A percentile compares a stretch with the other conserved stretches of the same genome.
phyloP scores from a whole-genome alignment of 2,888 invertebrate genomes.

The Pseudanteris insignis region DNA sequence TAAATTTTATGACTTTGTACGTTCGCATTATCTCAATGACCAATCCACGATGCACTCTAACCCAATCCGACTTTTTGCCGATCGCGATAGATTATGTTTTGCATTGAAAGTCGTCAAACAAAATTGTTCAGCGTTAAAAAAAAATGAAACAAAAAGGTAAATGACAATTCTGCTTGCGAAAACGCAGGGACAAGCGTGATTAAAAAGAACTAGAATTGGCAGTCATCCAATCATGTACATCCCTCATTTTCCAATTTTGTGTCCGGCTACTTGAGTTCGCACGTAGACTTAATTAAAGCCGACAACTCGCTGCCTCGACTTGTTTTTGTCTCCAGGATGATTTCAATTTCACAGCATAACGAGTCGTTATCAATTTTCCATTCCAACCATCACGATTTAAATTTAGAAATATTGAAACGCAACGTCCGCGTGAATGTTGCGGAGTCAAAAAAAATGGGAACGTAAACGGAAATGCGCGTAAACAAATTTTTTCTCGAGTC shows the following conservation, averaged over 20 bases:
- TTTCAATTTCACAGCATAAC: constrained; percentile 23
- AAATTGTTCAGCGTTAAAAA: too few species aligned
- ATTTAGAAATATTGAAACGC: constrained; percentile 1
- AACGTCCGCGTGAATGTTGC: too few species aligned
- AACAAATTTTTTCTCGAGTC: too few species aligned
- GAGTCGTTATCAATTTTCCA: constrained; percentile 15
- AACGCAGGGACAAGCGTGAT: constrained; percentile 24
- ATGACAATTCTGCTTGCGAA: constrained; percentile 25
- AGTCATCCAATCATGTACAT: constrained; percentile 28
- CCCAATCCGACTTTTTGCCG: too few species aligned
- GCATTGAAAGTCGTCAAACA: too few species aligned
- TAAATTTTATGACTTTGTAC: too few species aligned
- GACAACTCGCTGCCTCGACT: constrained; percentile 15
- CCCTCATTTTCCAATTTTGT: constrained; percentile 31
- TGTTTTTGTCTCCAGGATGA: constrained; percentile 19
- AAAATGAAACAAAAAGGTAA: too few species aligned
- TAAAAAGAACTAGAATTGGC: constrained; percentile 40
- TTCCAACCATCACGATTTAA: constrained; percentile 1
- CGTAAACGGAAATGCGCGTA: too few species aligned
- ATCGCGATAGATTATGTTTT: too few species aligned
- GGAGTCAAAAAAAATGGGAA: constrained; percentile 12
- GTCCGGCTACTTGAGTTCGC: constrained; percentile 30
- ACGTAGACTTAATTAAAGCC: constrained; percentile 34
- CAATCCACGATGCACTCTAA: too few species aligned
- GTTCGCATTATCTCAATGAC: too few species aligned